A percentile compares a stretch with the other conserved stretches of the same genome.
phyloP scores from a whole-genome alignment of 2,797 vertebrate genomes.

The Melanotaenia pygmaea region DNA sequence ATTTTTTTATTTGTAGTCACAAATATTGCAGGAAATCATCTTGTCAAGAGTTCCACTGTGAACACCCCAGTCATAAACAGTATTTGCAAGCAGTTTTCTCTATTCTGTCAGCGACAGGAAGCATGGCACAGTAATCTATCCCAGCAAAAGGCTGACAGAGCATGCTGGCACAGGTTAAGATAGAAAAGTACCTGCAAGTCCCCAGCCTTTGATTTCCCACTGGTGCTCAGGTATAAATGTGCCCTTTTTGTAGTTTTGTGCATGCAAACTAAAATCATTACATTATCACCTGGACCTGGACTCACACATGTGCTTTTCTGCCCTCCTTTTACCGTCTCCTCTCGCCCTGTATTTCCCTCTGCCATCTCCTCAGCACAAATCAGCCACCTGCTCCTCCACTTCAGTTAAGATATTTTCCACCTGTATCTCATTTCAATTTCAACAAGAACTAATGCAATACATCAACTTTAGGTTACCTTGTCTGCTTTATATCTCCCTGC shows the following conservation, averaged over 20 bases:
- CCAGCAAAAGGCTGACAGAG: conserved; percentile 35
- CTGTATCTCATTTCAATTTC: conserved; percentile 54
- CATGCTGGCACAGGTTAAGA: conserved; percentile 27
- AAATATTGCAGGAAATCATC: conserved; percentile 49
- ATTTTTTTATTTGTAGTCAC: conserved; percentile 38
- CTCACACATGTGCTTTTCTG: conserved; percentile 14
- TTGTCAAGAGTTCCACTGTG: conserved; percentile 33
- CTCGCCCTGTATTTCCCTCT: neutral
- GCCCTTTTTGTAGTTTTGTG: conserved; percentile 2
- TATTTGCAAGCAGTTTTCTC: conserved; percentile 55
- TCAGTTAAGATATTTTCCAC: conserved; percentile 54
- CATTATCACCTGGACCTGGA: conserved; percentile 21
- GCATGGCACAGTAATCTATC: conserved; percentile 39
- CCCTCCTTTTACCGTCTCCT: neutral
- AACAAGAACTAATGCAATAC: conserved; percentile 36
- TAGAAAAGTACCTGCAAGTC: conserved; percentile 35
- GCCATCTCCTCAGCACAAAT: conserved; percentile 44
- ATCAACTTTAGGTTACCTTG: conserved; percentile 13
- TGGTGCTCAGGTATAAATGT: neutral
- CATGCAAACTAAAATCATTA: conserved; percentile 7
- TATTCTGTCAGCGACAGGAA: conserved; percentile 26
- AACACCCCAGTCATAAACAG: conserved; percentile 44
- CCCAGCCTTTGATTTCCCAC: conserved; percentile 44
- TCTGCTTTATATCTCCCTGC: conserved; percentile 30
- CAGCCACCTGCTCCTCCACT: conserved; percentile 73